Evolutionary conservation across 2,113 vertebrate species (phyloP).

Genomic region (Naja naja): DNA sequence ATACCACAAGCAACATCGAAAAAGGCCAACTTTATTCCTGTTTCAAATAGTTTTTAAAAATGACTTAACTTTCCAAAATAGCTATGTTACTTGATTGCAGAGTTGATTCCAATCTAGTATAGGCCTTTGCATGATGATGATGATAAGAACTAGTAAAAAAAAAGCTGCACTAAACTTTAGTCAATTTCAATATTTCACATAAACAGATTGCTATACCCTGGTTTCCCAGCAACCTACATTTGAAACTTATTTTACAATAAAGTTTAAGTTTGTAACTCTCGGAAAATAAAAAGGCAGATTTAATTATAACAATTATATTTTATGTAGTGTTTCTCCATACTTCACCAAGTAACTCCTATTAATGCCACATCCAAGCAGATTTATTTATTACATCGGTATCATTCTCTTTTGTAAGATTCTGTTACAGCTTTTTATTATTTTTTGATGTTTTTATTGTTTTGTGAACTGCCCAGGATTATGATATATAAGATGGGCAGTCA

Average conservation of each 20-base stretch:
- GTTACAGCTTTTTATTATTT: background rate
- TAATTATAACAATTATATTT: background rate
- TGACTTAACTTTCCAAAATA: background rate
- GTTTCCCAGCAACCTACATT: background rate
- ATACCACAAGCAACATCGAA: background rate
- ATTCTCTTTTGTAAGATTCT: background rate
- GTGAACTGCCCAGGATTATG: background rate
- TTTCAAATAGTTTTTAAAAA: background rate
- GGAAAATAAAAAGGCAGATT: background rate
- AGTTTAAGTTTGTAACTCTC: background rate
- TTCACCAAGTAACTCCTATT: background rate
- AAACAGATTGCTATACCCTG: background rate
- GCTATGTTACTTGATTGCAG: background rate
- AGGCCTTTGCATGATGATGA: background rate
- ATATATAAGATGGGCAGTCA: background rate
- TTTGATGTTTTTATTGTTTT: background rate
- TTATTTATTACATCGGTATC: background rate
- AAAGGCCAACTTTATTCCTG: background rate
- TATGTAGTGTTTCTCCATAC: background rate
- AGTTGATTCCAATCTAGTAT: background rate
- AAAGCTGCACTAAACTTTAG: background rate
- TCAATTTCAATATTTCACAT: background rate
- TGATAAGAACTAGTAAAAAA: background rate
- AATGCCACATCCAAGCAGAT: background rate
- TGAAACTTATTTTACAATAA: background rate